Percentiles rank a stretch among this genome's conserved stretches.
phyloP scores from a whole-genome alignment of 2,888 invertebrate genomes.

The Marronus borbonicus region DNA sequence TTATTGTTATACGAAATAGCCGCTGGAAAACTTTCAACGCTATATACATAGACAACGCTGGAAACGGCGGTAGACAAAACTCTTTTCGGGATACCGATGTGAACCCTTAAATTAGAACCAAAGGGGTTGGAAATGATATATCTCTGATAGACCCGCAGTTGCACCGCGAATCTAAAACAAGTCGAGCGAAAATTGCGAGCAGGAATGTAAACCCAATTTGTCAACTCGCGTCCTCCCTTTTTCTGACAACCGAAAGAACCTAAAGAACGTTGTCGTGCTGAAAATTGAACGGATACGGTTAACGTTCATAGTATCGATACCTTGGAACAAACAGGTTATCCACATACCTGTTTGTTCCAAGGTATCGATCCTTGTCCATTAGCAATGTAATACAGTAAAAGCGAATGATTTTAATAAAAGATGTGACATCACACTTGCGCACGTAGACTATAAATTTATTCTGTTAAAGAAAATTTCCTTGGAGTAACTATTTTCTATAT shows the following conservation, averaged over 20 bases:
- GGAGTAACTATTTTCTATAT: no score
- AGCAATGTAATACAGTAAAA: not conserved
- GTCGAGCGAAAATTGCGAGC: constrained; percentile 67
- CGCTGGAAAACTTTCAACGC: constrained; percentile 27
- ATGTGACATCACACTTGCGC: no score
- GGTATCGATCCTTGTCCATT: not conserved
- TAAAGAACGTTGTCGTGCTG: constrained; percentile 21
- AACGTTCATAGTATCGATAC: not conserved
- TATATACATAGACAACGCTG: not conserved
- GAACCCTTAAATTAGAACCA: constrained; percentile 44
- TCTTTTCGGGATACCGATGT: constrained; percentile 34
- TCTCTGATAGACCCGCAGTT: constrained; percentile 60
- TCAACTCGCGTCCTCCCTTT: constrained; percentile 61
- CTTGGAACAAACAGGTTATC: constrained; percentile 9
- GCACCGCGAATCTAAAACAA: constrained; percentile 60
- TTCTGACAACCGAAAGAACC: constrained; percentile 40
- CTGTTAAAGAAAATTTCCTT: no score
- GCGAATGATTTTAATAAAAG: not conserved
- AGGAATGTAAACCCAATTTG: constrained; percentile 70
- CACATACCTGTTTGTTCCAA: no score
- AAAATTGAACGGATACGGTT: constrained; percentile 18
- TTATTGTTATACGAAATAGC: constrained; percentile 27
- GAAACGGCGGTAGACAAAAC: constrained; percentile 6
- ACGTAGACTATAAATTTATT: no score
- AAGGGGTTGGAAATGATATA: constrained; percentile 59